Percentiles rank a stretch among this genome's conserved stretches.
These are phyloP conservation scores for Apotomis capreana DNA, from an alignment of 2,888 invertebrate genomes.

Conservation along the genomic window DNA sequence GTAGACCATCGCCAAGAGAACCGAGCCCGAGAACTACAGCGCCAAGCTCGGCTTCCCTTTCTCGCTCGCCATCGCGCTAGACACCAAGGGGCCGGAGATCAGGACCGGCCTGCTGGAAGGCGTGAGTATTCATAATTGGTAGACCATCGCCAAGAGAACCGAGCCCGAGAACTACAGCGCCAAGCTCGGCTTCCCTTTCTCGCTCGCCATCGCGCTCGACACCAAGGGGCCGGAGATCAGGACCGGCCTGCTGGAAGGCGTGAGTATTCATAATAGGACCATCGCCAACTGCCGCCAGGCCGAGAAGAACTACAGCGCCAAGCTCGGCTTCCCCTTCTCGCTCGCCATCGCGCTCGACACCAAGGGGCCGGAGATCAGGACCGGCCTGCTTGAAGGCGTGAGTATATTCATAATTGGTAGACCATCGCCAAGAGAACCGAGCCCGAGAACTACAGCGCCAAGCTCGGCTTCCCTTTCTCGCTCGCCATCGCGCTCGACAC, in stretches of 20 bases:
- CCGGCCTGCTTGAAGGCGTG: constrained; percentile 96
- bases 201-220: constrained; percentile 97
- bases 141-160: constrained; percentile 95
- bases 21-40: constrained; percentile 91
- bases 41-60: constrained; percentile 87
- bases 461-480: constrained; percentile 88
- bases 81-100: constrained; percentile 99
- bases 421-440: constrained; percentile 94
- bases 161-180: too few relatives aligned
- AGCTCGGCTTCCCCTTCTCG: constrained; percentile 88
- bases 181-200: constrained; percentile 87
- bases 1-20: constrained; percentile 94
- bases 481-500: constrained; percentile 98
- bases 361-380: constrained; percentile 99
- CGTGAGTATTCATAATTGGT: constrained; percentile 85
- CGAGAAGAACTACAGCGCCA: constrained; percentile 88
- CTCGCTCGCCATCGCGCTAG: constrained; percentile 97
- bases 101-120: constrained; percentile 97
- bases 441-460: constrained; percentile 91
- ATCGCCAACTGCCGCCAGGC: constrained; percentile 94
- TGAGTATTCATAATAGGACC: constrained; percentile 85
- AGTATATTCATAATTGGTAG: too few relatives aligned
- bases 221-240: constrained; percentile 99
- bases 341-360: constrained; percentile 98
- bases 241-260: constrained; percentile 96